phyloP scores from a whole-genome alignment of 1,140 invertebrate genomes.

The Nephila pilipes region DNA sequence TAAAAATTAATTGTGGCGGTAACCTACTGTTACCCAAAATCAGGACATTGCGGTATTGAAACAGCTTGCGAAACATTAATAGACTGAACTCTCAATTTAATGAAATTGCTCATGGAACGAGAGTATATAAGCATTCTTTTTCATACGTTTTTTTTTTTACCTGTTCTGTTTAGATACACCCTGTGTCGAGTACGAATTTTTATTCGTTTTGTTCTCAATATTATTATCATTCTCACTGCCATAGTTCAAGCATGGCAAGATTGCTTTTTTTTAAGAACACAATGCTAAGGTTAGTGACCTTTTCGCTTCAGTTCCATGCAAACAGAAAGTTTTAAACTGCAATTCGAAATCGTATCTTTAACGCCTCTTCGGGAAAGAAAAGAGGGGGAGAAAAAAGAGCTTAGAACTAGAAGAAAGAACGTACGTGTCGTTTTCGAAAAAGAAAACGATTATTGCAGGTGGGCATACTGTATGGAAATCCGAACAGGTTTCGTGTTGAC shows the following conservation, averaged over 20 bases:
- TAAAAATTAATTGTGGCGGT: background rate
- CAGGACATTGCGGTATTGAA: background rate
- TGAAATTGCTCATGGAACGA: background rate
- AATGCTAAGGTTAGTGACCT: slow-evolving; percentile 21
- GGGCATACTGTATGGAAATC: background rate
- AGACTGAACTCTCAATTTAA: background rate
- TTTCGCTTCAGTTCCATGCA: slow-evolving; percentile 45
- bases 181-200: background rate
- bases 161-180: background rate
- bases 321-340: background rate
- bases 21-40: background rate
- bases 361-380: slow-evolving; percentile 26
- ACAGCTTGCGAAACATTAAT: background rate
- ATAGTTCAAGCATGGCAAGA: background rate
- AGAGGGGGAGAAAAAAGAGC: background rate
- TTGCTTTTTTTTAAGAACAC: background rate
- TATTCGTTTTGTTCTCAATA: background rate
- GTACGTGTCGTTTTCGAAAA: slow-evolving; percentile 9
- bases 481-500: slow-evolving; percentile 2
- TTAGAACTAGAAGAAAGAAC: background rate
- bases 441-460: background rate
- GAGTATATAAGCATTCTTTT: background rate
- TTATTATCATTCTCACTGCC: slow-evolving; percentile 10
- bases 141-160: background rate
- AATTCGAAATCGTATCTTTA: slow-evolving; percentile 20